phyloP scores from a whole-genome alignment of 2,888 invertebrate genomes.

The Caenorhabditis sulstoni region DNA sequence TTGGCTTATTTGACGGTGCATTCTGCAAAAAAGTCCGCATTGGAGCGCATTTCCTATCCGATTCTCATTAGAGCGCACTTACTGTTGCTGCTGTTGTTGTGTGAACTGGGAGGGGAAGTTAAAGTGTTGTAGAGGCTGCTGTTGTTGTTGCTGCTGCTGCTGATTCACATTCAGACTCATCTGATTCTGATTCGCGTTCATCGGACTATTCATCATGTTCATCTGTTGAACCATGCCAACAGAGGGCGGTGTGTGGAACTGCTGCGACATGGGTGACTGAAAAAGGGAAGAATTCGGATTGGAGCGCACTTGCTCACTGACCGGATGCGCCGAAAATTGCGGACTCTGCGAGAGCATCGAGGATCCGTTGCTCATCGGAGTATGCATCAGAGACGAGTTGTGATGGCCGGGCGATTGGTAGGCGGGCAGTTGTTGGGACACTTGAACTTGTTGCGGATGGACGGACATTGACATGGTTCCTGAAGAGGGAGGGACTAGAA shows the following conservation, averaged over 20 bases:
- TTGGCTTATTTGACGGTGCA: conserved; percentile 14
- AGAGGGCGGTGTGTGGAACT: conserved; percentile 44
- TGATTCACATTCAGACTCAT: neutral
- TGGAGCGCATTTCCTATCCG: neutral
- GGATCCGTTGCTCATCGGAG: conserved; percentile 31
- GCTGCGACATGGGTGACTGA: conserved; percentile 48
- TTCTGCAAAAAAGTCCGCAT: neutral
- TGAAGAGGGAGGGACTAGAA: neutral
- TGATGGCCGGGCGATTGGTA: conserved; percentile 13
- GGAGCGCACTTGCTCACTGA: neutral
- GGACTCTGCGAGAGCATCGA: conserved; percentile 35
- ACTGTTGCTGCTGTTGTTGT: neutral
- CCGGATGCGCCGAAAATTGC: conserved; percentile 34
- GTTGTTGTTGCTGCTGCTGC: neutral
- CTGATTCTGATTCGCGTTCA: neutral
- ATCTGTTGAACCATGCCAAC: conserved; percentile 23
- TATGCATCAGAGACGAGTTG: conserved; percentile 42
- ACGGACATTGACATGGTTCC: conserved; percentile 17
- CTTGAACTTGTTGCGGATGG: neutral
- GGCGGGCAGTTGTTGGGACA: conserved; percentile 5
- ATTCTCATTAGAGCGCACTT: no score
- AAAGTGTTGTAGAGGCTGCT: conserved; percentile 16
- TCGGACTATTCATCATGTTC: conserved; percentile 2
- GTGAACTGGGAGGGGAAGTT: conserved; percentile 11
- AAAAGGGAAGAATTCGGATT: neutral